Evolutionary conservation across 1,140 invertebrate genomes (phyloP), one percentile per base, ranked within the genome.

Genomic region (Drosophila santomea): DNA sequence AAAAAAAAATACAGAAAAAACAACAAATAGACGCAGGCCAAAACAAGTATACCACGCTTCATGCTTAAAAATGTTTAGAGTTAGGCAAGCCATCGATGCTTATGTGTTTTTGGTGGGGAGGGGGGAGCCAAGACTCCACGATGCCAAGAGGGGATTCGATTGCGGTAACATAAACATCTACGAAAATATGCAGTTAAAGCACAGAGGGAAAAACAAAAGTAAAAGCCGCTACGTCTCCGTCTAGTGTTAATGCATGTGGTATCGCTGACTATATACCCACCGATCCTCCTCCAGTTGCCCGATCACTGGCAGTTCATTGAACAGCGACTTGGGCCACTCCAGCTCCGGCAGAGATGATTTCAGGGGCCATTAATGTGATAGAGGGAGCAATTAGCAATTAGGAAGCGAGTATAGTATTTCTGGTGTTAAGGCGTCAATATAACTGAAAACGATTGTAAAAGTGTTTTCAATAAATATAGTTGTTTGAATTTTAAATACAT

Each of bases 11-110:
- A 17, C 17, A 17, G 17, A 17, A 17, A 17, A 35, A 58, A 47
- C 32, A 39, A n/a, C 15, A 63, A 51, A 35, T 15, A 23, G 25
- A 25, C 25, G 28, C 38, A 75, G 52, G 43, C 74, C 52, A 59
- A 77, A 78, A 86, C 83, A 88, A 83, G 83, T 86, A 86, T 86
- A 88, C 83, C 83, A 83, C 83, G 83, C 83, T 86, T 83, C 84
- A 86, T 86, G 83, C 79, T 83, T 79, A 61, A 82, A 86, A 86
- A 59, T 75, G 62, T 58, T 75, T 67, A 52, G 52, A 80, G 66
- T 88, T 89, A 74, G 83, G 79, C 84, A 89, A 88, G 83, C 79
- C 43, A 82, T 79, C 75, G 79, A 86, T 86, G 82, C 78, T 82
- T 86, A 85, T 78, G 71, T 78, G 81, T 82, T 82, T 45, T 82